These are phyloP conservation scores for Zoroaster sp. DNA, from an alignment of 53 echinoderm and acorn worm species.

Conservation along the genomic window DNA sequence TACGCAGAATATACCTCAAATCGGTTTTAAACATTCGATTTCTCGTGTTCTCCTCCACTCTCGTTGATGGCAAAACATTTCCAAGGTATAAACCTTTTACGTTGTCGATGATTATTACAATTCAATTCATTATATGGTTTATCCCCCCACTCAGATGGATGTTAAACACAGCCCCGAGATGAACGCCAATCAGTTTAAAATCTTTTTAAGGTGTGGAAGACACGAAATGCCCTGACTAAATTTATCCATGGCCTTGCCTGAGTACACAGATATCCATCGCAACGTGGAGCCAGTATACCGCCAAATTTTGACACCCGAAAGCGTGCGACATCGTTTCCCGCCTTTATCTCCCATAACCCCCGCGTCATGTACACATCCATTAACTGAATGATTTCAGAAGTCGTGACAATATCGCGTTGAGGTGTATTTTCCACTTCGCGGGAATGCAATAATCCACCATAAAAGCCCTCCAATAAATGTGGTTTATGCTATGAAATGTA, in stretches of 20 bases:
- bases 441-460: neutral
- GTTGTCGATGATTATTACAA: neutral
- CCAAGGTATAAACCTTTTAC: neutral
- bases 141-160: too few relatives aligned
- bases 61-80: neutral
- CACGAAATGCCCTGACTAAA: neutral
- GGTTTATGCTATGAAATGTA: neutral
- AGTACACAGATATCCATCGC: neutral
- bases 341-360: neutral
- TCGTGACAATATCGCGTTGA: conserved; percentile 38
- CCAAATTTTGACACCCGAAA: neutral
- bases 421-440: conserved; percentile 22
- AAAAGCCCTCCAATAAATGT: conserved; percentile 37
- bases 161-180: neutral
- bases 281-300: neutral
- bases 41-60: neutral
- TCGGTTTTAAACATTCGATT: neutral
- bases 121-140: neutral
- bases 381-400: conserved; percentile 40
- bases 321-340: conserved; percentile 9
- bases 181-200: neutral
- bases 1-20: neutral
- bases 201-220: neutral
- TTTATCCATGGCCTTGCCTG: neutral
- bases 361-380: conserved; percentile 29